Percentiles rank a stretch among this genome's conserved stretches.
These are phyloP conservation scores for Pinctada fucata DNA, from an alignment of 2,888 invertebrate genomes.

Conservation along the genomic window DNA sequence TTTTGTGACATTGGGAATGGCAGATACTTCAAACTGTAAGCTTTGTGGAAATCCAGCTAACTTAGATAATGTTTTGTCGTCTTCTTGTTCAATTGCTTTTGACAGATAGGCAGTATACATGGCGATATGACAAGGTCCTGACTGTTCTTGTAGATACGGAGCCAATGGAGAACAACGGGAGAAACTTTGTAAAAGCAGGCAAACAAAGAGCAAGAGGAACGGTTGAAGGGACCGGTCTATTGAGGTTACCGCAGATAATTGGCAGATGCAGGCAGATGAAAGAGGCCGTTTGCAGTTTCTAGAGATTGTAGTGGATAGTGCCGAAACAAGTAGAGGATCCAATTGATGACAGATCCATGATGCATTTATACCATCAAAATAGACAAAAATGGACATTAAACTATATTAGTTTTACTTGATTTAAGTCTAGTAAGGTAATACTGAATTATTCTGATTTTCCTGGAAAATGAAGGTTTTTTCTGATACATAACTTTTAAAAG, in stretches of 20 bases:
- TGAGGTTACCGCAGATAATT: neutral
- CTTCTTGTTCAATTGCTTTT: constrained; percentile 15
- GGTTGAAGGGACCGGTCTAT: neutral
- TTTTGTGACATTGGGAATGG: constrained; percentile 8
- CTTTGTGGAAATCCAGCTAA: constrained; percentile 26
- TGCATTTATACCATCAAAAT: neutral
- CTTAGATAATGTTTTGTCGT: constrained; percentile 24
- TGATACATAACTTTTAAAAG: too few species aligned
- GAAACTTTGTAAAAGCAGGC: constrained; percentile 7
- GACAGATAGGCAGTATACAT: constrained; percentile 25
- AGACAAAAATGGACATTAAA: too few species aligned
- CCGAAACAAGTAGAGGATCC: constrained; percentile 19
- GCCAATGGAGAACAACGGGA: neutral
- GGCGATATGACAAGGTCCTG: constrained; percentile 17
- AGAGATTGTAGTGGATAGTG: constrained; percentile 27
- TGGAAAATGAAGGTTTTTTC: too few species aligned
- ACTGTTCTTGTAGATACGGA: constrained; percentile 16
- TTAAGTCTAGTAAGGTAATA: too few species aligned
- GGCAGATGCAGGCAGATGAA: neutral
- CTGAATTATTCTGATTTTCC: too few species aligned
- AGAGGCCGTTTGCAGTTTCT: constrained; percentile 4
- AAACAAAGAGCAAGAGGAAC: neutral
- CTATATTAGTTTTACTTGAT: too few species aligned
- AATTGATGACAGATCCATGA: constrained; percentile 26
- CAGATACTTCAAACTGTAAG: constrained; percentile 14